Evolutionary conservation across 2,797 vertebrate species (phyloP), one percentile per base, ranked within the genome.

Genomic region (Protonibea diacanthus): DNA sequence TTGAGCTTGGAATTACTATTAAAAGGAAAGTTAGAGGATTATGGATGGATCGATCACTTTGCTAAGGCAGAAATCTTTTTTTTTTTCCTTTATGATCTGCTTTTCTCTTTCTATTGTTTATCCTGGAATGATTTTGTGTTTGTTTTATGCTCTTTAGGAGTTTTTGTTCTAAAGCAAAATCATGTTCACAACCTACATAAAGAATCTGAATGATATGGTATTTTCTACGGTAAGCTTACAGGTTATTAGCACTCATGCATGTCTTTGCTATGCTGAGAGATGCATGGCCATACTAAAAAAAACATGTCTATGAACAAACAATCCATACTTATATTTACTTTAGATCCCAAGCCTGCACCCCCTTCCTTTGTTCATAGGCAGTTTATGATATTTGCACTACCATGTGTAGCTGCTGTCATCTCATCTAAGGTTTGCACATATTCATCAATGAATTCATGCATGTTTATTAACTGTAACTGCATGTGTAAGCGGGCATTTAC

Each of bases 191-290:
- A 61, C 90, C 93, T 94, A 94, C 94, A 86, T 94, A 94, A 94
- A 95, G 94, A 93, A 87, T 94, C 94, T 95, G 90, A 95, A 94
- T 95, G 94, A 95, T 94, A 87, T 95, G 94, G 93, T 95, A 88
- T 94, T 93, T 94, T 80, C 94, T 33, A 94, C 93, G 94, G 94
- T 95, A 95, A 94, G 93, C 88, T 71, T 80, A 82, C 79, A 79
- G 86, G 88, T 87, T 87, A 77, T 82, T 83, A 81, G 88, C 87
- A 79, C 90, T 84, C 71, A 71, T 93, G 94, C 93, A 95, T 93
- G 93, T 80, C 74, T 77, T 73, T 89, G 67, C 74, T 76, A 68
- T 88, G 91, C 88, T 89, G 82, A 89, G 84, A 89, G 80, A 86
- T 92, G 93, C 91, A 94, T 91, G 91, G 86, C 87, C 82, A 25